Evolutionary conservation across 2,797 vertebrate genomes (phyloP).

Genomic region (Sebastiscus albofasciatus): DNA sequence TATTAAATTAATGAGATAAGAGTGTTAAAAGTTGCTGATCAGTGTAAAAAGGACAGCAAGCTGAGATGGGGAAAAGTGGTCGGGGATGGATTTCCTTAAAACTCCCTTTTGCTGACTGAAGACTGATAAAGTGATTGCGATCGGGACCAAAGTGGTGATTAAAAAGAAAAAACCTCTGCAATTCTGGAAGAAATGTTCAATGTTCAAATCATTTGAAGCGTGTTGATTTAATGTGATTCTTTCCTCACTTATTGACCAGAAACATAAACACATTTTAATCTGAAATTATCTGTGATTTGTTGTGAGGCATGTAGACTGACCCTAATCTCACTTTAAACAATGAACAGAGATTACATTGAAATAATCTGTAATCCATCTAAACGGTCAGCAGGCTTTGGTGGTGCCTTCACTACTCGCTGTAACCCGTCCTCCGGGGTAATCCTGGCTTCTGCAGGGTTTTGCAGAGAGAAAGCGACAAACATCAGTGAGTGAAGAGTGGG

Average conservation of each 20-base stretch:
- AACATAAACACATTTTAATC: conserved; percentile 39
- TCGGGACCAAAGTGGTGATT: conserved; percentile 21
- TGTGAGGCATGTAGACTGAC: conserved; percentile 36
- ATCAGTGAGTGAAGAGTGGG: conserved; percentile 10
- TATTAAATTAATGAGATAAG: conserved; percentile 68
- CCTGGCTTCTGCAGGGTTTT: conserved; percentile 3
- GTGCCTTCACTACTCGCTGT: conserved; percentile 20
- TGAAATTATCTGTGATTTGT: conserved; percentile 25
- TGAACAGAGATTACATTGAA: conserved; percentile 60
- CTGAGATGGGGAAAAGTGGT: conserved; percentile 45
- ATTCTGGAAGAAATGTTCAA: neutral
- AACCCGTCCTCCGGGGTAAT: conserved; percentile 31
- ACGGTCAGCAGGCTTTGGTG: conserved; percentile 51
- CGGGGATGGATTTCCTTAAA: conserved; percentile 38
- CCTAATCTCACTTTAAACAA: conserved; percentile 67
- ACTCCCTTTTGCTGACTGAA: conserved; percentile 50
- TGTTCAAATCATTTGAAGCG: neutral
- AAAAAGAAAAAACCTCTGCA: neutral
- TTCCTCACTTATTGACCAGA: neutral
- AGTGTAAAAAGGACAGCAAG: conserved; percentile 37
- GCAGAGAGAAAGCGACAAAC: conserved; percentile 30
- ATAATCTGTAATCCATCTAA: conserved; percentile 73
- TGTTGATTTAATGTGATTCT: neutral
- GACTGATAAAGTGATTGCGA: conserved; percentile 38
- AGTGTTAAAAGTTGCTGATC: conserved; percentile 76